Evolutionary conservation across 1,140 invertebrate species (phyloP), one percentile per base, ranked within the genome.

Genomic region (Drosophila nikananu): DNA sequence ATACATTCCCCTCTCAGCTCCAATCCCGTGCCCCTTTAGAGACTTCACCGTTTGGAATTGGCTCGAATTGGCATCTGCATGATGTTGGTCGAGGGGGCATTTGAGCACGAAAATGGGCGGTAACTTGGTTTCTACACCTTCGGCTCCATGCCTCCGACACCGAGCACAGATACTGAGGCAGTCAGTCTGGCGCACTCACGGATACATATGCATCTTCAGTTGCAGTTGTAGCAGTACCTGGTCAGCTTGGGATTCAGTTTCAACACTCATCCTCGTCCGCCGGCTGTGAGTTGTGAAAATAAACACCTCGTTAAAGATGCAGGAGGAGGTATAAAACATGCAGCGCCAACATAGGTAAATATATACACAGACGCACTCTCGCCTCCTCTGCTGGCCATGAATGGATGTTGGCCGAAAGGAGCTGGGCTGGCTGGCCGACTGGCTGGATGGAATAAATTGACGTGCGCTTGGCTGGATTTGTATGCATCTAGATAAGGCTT

Each of bases 291-390:
- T 91, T 91, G 90, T 91, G 90, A 91, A 91, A 91, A 91, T 91
- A 91, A 91, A 91, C 90, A 91, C 90, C 90, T 91, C 90, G 90
- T 91, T 91, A 91, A 92, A 83, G 81, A 78, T 90, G 90, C 90
- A 89, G 49, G 79, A 89, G 73, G 78, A 86, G 82, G 86, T 86
- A 90, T 90, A 89, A 89, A 86, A 86, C 86, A 90, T 90, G 79
- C 86, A 89, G 86, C 86, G 86, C 86, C 81, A 86, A 89, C 82
- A 86, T 86, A 86, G 82, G 78, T 86, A 90, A 81, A 87, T 79
- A 81, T 63, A 72, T 61, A 57, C 76, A 55, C 54, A 57, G 58
- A 46, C 27, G 49, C 48, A 27, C 25, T 35, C 67, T n/a, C 7
- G 63, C 48, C 63, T 49, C 63, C 35, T 30, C 78, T 52, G 15